Conservation (phyloP, 2,113 vertebrate genomes). For the Corydoras sp. region DNA sequence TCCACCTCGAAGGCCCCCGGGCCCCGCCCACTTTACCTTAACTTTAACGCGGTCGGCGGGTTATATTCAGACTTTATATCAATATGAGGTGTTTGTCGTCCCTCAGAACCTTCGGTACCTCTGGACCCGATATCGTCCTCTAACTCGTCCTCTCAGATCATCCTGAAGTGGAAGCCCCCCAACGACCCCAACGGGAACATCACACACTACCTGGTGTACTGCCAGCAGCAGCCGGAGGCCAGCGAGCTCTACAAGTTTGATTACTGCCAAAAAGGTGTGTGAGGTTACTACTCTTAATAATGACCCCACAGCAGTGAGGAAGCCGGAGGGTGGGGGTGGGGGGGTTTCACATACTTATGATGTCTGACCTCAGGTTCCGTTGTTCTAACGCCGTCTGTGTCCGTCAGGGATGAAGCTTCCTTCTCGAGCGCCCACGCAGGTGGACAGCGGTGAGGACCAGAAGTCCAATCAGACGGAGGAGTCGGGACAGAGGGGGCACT, state of each 20-base stretch:
- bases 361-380: too few relatives aligned
- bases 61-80: too few relatives aligned
- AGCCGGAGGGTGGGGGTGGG: too few relatives aligned
- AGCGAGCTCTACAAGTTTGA: constrained; percentile 89
- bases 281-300: neutral
- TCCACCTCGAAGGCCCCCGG: neutral
- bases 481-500: constrained; percentile 61
- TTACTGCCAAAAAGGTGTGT: constrained; percentile 88
- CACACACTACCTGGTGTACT: constrained; percentile 90
- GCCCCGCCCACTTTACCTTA: too few relatives aligned
- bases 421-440: constrained; percentile 77
- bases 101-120: constrained; percentile 84
- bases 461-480: constrained; percentile 81
- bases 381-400: too few relatives aligned
- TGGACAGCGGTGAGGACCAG: constrained; percentile 73
- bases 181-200: constrained; percentile 91
- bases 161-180: constrained; percentile 92
- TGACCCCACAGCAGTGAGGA: too few relatives aligned
- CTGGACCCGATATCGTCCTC: constrained; percentile 89
- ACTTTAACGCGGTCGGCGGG: too few relatives aligned
- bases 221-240: constrained; percentile 83
- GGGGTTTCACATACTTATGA: too few relatives aligned
- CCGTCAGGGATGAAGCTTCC: constrained; percentile 83
- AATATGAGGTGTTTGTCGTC: too few relatives aligned
- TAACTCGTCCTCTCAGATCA: constrained; percentile 93